Base-by-base conservation (phyloP, 2,113 vertebrate species). In the Picathartes gymnocephalus region DNA sequence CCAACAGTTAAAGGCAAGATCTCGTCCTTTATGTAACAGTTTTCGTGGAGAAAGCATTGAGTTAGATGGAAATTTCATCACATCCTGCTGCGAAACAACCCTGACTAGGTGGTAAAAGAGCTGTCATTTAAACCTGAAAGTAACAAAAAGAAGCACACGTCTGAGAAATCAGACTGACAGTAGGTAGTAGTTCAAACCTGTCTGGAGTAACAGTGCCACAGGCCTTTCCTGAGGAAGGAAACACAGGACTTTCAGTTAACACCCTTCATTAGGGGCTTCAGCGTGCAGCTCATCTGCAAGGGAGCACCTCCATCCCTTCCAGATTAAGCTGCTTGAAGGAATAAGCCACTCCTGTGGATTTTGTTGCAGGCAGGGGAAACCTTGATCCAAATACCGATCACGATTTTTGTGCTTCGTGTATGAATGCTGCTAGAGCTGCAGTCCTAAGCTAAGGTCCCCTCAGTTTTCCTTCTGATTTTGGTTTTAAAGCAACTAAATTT, bases 351-450 rank as follows among this genome's bases (percentile, higher is more conserved):
- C 8, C 27, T 47, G 39, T 22, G 45, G 39, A 27, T 44, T 74
- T 77, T 74, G 33, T 25, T 71, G 24, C 1, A 0, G 30, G 33
- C 73, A 77, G 50, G 14, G 37, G 9, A 15, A 31, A 31, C 28
- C 58, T 57, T 65, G 45, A 90, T 82, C 47, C 62, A 70, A 73
- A 72, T 54, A 17, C 57, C 24, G 15, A 39, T 81, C 33, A 24
- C 0, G 1, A 16, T 13, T 68, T 79, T 15, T 39, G 35, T 47
- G 16, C 56, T 78, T 81, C 7, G 0, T 16, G 15, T 62, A 13
- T 0, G 0, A 74, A 45, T 14, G 25, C 42, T 81, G n/a, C 47
- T 13, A n/a, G 50, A 78, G 20, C 61, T 45, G 44, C 50, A 47
- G 12, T 90, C 56, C 47, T 64, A 71, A 77, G 1, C 23, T 66